These are phyloP conservation scores for Smutsia temminckii DNA, from an alignment of 2,797 vertebrate species.

Conservation along the genomic window DNA sequence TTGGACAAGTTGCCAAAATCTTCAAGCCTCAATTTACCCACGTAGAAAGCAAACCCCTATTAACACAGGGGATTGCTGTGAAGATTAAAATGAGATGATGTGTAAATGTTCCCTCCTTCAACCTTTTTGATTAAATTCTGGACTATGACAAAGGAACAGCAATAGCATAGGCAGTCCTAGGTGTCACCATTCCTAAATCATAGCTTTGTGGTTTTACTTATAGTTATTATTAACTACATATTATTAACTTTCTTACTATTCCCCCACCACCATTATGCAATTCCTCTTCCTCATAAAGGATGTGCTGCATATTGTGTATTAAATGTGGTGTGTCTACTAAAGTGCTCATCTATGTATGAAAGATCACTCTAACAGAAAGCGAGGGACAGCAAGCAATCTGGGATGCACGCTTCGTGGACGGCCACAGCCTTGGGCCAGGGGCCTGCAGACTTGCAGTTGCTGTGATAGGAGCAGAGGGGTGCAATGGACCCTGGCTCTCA, in stretches of 20 bases:
- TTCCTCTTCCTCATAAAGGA: background rate
- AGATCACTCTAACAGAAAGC: background rate
- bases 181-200: background rate
- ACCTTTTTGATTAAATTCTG: background rate
- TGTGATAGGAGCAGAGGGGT: too few species aligned
- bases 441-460: background rate
- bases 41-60: background rate
- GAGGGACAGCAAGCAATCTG: background rate
- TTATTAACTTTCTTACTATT: too few species aligned
- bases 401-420: background rate
- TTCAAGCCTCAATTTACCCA: background rate
- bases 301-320: background rate
- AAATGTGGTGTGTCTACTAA: background rate
- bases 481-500: background rate
- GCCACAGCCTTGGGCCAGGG: background rate
- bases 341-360: background rate
- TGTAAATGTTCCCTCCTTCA: rapidly evolving
- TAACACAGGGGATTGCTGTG: background rate
- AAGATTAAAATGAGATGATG: background rate
- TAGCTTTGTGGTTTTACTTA: background rate
- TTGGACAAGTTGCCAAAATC: background rate
- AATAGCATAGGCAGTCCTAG: background rate
- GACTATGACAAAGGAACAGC: background rate
- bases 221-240: too few species aligned
- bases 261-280: background rate